phyloP scores from a whole-genome alignment of 2,113 vertebrate genomes.

The Micromys minutus region DNA sequence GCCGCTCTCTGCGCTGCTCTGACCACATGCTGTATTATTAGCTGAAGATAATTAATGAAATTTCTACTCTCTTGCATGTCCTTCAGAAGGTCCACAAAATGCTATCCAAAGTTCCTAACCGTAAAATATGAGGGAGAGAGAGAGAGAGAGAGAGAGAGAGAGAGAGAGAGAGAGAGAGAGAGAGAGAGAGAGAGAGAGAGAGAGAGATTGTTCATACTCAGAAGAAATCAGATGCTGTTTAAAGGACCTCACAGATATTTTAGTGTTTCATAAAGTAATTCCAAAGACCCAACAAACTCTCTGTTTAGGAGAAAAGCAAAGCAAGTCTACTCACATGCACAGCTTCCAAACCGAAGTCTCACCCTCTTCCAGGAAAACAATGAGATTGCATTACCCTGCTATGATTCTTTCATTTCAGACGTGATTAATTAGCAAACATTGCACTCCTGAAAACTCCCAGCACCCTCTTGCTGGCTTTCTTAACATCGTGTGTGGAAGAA shows the following conservation, averaged over 20 bases:
- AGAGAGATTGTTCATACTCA: slow-evolving; percentile 24
- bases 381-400: slow-evolving; percentile 83
- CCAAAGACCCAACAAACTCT: slow-evolving; percentile 58
- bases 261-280: slow-evolving; percentile 61
- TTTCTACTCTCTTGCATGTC: slow-evolving; percentile 12
- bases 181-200: background rate
- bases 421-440: slow-evolving; percentile 86
- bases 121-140: background rate
- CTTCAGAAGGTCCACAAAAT: slow-evolving; percentile 61
- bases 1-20: slow-evolving; percentile 18
- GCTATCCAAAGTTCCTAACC: slow-evolving; percentile 74
- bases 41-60: slow-evolving; percentile 65
- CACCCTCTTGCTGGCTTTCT: slow-evolving; percentile 78
- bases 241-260: slow-evolving; percentile 55
- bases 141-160: background rate
- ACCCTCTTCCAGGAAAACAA: slow-evolving; percentile 86
- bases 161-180: background rate
- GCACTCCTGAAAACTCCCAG: slow-evolving; percentile 84
- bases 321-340: slow-evolving; percentile 67
- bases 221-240: slow-evolving; percentile 53
- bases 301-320: slow-evolving; percentile 62
- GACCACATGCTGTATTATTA: slow-evolving; percentile 24
- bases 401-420: slow-evolving; percentile 84
- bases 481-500: slow-evolving; percentile 75
- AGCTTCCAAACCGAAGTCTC: slow-evolving; percentile 82